Evolutionary conservation across 2,113 vertebrate species (phyloP), one percentile per base, ranked within the genome.

Genomic region (Gobio gobio): DNA sequence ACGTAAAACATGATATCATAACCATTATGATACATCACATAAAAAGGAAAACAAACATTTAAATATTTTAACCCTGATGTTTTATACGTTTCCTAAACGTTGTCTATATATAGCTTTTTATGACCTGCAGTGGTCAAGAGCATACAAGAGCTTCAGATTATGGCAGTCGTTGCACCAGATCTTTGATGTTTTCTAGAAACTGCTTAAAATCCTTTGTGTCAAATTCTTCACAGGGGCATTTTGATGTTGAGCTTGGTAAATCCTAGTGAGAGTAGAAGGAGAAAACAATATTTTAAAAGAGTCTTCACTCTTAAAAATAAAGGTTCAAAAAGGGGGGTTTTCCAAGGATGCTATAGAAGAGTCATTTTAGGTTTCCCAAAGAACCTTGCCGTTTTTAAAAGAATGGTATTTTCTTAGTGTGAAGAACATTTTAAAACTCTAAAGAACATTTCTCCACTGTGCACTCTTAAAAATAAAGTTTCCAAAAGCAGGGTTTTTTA

Each of bases 161-260:
- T 43, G 3, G 2, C 9, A 20, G 20, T 13, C 0, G 51, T 18
- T 85, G 0, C 33, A 75, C 0, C 9, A 58, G 47, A 1, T 0
- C 2, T 3, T 0, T 0, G 24, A 80, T 9, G 80, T 59, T 16
- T 0, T 22, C 0, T 1, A 85, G n/a, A 68, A 86, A 83, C 9
- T 10, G 2, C 0, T 40, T 0, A 61, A n/a, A 18, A 12, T 12
- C 20, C 22, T 22, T 0, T 0, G 0, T 0, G 9, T 43, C 1
- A 9, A 0, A 0, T 36, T 36, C 2, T 36, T 70, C 36, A 3
- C 68, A 72, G 10, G 1, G 0, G 36, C 1, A n/a, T n/a, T n/a
- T n/a, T n/a, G n/a, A n/a, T n/a, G n/a, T n/a, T 12, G 20, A 2
- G 26, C 0, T 43, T 5, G 2, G 0, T 43, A 20, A 0, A n/a